These are phyloP conservation scores for Rhinoderma darwinii DNA, from an alignment of 2,113 vertebrate genomes.

Conservation along the genomic window DNA sequence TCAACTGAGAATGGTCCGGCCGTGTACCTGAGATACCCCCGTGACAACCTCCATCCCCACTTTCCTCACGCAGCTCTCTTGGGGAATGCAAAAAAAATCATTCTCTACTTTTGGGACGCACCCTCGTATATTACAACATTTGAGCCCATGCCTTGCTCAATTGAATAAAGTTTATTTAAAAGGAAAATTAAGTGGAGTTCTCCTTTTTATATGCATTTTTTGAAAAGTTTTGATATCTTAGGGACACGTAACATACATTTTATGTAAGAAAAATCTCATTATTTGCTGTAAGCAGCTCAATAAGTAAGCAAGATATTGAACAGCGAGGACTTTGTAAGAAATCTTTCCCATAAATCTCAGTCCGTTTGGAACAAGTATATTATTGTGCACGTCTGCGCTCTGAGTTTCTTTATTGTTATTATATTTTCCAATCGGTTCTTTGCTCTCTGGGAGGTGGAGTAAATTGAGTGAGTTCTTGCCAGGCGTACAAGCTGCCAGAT, in stretches of 20 bases:
- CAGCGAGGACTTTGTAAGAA: slow-evolving; percentile 8
- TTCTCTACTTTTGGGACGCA: too few species aligned
- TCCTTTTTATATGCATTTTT: too few species aligned
- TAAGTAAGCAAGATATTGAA: background rate
- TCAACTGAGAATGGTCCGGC: too few species aligned
- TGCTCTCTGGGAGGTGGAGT: slow-evolving; percentile 43
- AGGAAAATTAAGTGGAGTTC: too few species aligned
- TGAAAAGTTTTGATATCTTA: background rate
- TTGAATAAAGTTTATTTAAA: too few species aligned
- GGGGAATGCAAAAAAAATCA: too few species aligned
- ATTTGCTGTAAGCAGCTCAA: background rate
- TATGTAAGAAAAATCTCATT: background rate
- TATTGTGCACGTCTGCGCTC: slow-evolving; percentile 27
- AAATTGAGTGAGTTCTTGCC: slow-evolving; percentile 17
- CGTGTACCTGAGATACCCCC: too few species aligned
- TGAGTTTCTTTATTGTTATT: slow-evolving; percentile 22
- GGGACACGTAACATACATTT: background rate
- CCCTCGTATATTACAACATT: too few species aligned
- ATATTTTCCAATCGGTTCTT: slow-evolving; percentile 33
- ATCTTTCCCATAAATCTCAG: background rate
- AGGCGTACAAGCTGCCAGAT: slow-evolving; percentile 50
- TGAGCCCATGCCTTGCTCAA: too few species aligned
- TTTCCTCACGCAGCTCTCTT: too few species aligned
- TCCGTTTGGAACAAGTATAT: slow-evolving; percentile 30
- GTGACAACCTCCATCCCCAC: too few species aligned